Evolutionary conservation across 2,888 invertebrate species (phyloP), one percentile per base, ranked within the genome.

Genomic region (Hetaerina titia): DNA sequence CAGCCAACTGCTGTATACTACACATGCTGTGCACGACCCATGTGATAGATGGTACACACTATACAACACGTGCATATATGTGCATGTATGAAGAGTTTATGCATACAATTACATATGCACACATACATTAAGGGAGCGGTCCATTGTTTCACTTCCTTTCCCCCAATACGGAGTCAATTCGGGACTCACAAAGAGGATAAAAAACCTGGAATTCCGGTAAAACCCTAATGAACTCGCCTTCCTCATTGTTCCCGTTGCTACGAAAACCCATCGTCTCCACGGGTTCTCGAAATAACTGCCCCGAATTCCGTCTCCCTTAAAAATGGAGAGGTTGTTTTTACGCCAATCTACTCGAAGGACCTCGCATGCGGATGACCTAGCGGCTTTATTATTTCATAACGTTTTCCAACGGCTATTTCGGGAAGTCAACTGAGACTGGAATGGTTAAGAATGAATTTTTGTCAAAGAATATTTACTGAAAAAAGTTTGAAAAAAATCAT

Each of bases 231-330:
- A 31, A 81, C 81, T 81, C 13, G 25, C 31, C 81, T 31, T 69
- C 9, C 69, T n/a, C 69, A 69, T 81, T 81, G 81, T 81, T 81
- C 31, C 81, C 31, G 9, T 81, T 31, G 31, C 81, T 15, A 31
- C 13, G 81, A 31, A 81, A 25, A 25, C n/a, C 2, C 81, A 15
- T 11, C 81, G 9, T 81, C 69, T n/a, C n/a, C 25, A 31, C 45
- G 81, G 31, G 81, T 81, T 31, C 81, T 81, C 81, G 81, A 81
- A 81, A 81, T 81, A 81, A 81, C 81, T 81, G 81, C 25, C 81
- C 81, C 13, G 81, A 81, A 81, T 81, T 81, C 81, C 81, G 25
- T 31, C 19, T 81, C 81, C 81, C 81, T 81, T 81, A 31, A 81
- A 31, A 81, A 31, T 13, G 81, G 81, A 9, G 25, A 31, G 13